Base-by-base conservation (phyloP, 2,113 vertebrate genomes). In the Sigmodon hispidus region DNA sequence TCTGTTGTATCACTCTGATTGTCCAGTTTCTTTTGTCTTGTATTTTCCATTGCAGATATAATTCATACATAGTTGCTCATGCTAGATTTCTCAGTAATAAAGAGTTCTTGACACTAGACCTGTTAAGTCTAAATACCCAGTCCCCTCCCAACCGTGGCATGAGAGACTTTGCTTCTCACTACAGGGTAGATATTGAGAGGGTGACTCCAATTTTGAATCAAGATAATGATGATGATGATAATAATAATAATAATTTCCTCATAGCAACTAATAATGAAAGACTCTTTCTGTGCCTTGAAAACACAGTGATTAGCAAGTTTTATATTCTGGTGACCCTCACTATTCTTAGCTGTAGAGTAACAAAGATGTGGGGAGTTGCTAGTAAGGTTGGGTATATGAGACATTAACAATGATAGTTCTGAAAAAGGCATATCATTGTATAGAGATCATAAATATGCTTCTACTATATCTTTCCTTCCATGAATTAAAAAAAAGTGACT, bases 191-290 rank as follows among this genome's bases (percentile, higher is more conserved):
- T 57, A 2, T 48, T 86, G 73, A 97, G 97, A 77, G 85, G 40
- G 96, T 86, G 24, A 77, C 55, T 88, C 93, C 94, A 45, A 80
- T 91, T 96, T 93, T 91, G 45, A 95, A 93, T 94, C 43, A 93
- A 95, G 81, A 91, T 83, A 19, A 83, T 61, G 61, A 75, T 83
- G 22, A 83, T 61, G 61, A 75, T 93, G 80, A 85, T 80, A 87
- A 79, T 89, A 76, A 36, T n/a, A n/a, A n/a, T n/a, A 86, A 87
- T 13, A 67, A 93, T 72, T 94, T 96, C 26, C 85, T 36, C 24
- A 75, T 90, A 79, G 57, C 29, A 89, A 93, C 90, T 79, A 90
- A 90, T 59, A 86, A 93, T 89, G 48, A 75, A 36, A 96, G 48
- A 31, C 75, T 22, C 40, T 75, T 87, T 52, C 57, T 1, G 34